Percentiles rank a stretch among this genome's conserved stretches.
Evolutionary conservation across 2,888 invertebrate genomes (phyloP).

Genomic region (Phalangium opilio): DNA sequence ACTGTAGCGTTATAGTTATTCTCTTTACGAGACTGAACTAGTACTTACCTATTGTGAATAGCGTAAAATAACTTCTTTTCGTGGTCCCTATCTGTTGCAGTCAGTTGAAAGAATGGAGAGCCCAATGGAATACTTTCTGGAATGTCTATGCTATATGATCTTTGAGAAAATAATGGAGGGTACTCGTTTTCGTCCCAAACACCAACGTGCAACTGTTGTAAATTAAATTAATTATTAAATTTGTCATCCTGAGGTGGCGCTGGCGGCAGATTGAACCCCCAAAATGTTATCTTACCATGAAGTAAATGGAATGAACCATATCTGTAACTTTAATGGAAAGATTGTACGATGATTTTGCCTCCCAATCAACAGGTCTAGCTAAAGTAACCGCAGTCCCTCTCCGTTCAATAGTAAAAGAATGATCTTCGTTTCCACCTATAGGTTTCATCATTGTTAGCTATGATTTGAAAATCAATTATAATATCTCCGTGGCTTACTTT

Average conservation of each 20-base stretch:
- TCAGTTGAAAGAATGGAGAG: conserved; percentile 48
- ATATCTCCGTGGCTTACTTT: conserved; percentile 33
- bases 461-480: neutral
- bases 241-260: too few species aligned
- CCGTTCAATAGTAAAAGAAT: conserved; percentile 56
- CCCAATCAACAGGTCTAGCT: conserved; percentile 56
- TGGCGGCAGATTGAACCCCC: too few species aligned
- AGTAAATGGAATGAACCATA: conserved; percentile 42
- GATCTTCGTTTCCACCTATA: conserved; percentile 61
- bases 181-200: conserved; percentile 53
- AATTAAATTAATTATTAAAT: too few species aligned
- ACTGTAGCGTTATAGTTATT: too few species aligned
- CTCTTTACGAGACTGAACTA: too few species aligned
- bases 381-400: conserved; percentile 74
- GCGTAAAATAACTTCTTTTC: conserved; percentile 62
- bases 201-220: conserved; percentile 11
- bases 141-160: conserved; percentile 55
- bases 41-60: conserved; percentile 35
- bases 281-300: too few species aligned
- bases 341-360: conserved; percentile 53
- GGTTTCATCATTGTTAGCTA: neutral
- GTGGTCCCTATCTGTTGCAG: conserved; percentile 53
- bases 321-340: conserved; percentile 71
- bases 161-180: conserved; percentile 60
- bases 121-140: conserved; percentile 62